Conservation (phyloP, 2,888 invertebrate genomes). For the Pyrocoelia pectoralis region DNA sequence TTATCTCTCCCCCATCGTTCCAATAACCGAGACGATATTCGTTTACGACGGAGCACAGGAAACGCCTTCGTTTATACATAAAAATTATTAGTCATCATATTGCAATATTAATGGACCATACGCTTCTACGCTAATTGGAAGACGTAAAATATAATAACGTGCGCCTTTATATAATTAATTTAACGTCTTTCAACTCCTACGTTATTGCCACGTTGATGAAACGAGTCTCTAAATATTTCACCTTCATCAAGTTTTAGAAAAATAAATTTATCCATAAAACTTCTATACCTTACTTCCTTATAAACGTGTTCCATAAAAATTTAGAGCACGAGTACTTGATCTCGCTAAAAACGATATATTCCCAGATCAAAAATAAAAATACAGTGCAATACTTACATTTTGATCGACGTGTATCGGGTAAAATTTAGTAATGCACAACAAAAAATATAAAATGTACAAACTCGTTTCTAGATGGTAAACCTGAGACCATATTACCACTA, state of each 20-base stretch:
- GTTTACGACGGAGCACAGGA: slow-evolving; percentile 41
- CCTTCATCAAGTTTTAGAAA: slow-evolving; percentile 5
- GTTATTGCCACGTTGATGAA: slow-evolving; percentile 4
- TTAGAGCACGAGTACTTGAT: neutral
- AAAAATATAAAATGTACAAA: neutral
- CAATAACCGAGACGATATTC: slow-evolving; percentile 44
- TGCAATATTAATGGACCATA: slow-evolving; percentile 32
- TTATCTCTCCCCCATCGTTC: slow-evolving; percentile 46
- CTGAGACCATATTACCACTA: slow-evolving; percentile 23
- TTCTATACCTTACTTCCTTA: neutral
- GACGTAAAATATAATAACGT: slow-evolving; percentile 25
- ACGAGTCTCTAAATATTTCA: slow-evolving; percentile 4
- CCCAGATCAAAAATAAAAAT: slow-evolving; percentile 6
- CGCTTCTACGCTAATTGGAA: slow-evolving; percentile 30
- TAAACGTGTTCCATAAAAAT: slow-evolving; percentile 5
- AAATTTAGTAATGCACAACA: neutral
- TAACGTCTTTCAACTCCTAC: slow-evolving; percentile 4
- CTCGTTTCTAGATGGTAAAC: slow-evolving; percentile 5
- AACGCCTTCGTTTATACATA: slow-evolving; percentile 35
- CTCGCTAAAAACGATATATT: neutral
- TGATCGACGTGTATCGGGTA: neutral
- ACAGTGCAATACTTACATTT: neutral
- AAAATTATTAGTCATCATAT: slow-evolving; percentile 36
- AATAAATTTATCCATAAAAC: slow-evolving; percentile 6
- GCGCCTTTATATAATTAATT: slow-evolving; percentile 20